Evolutionary conservation across 1,140 invertebrate genomes (phyloP), one percentile per base, ranked within the genome.

Genomic region (Drosophila rufa): DNA sequence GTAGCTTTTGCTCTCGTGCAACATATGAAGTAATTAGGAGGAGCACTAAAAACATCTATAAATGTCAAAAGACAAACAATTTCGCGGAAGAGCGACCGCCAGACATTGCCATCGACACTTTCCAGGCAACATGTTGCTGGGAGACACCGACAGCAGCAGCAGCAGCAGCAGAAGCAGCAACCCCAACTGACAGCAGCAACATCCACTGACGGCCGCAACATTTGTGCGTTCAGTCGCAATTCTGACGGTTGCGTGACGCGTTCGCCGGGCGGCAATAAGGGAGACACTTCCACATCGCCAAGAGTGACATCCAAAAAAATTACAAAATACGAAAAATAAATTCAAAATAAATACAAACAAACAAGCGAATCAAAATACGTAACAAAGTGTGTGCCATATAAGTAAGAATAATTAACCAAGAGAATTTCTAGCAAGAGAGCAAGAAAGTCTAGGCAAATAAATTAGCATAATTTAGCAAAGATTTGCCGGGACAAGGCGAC

Each of bases 11-110:
- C 51, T 15, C 51, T 55, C 17, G 74, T 69, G 55, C 27, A 64
- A 57, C 82, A 86, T 61, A 78, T 78, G 82, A 45, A 79, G 83
- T 76, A 86, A 90, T 87, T 87, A 90, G 84, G 45, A 59, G 61
- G 46, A 55, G 59, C 66, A 89, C 68, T 87, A 84, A 87, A 90
- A 79, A 60, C 74, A 62, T 48, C 68, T 69, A 89, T 89, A 87
- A 87, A 90, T 80, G 85, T 86, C 83, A 82, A 73, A 60, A 50
- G 67, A 79, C 61, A 73, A 80, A 73, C 61, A 79, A 69, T 78
- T 87, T 90, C 85, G 78, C 69, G 74, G 84, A 87, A 87, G 43
- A 74, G 22, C 61, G 47, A 64, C 59, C 60, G 46, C 56, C 42
- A 62, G 40, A 5, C 62, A 61, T 6, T 61, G 57, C 62, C 62